phyloP scores from a whole-genome alignment of 2,113 vertebrate genomes.

The Hippocampus guttulatus region DNA sequence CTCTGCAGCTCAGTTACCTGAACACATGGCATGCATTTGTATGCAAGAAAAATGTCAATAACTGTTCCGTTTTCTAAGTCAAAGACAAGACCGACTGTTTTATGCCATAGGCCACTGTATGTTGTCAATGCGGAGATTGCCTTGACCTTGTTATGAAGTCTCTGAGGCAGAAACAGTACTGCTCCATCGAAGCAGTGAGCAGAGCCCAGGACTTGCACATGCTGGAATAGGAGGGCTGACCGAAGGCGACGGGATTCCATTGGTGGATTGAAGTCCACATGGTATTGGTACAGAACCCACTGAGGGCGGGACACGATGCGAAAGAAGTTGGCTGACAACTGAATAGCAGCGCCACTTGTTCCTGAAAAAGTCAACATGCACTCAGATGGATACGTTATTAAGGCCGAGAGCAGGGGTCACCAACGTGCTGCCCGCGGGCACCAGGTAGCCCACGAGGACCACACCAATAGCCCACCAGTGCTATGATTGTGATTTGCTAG shows the following conservation, averaged over 20 bases:
- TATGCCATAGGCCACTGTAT: not conserved
- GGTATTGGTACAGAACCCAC: slow-evolving; percentile 92
- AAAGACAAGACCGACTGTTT: not conserved
- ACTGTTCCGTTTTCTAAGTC: not conserved
- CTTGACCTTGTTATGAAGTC: slow-evolving; percentile 66
- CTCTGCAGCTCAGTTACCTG: slow-evolving; percentile 84
- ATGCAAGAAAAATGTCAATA: not conserved
- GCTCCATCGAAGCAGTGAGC: slow-evolving; percentile 86
- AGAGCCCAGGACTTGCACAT: slow-evolving; percentile 78
- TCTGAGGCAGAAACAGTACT: slow-evolving; percentile 80
- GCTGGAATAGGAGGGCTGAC: slow-evolving; percentile 82
- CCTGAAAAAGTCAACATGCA: slow-evolving; percentile 65
- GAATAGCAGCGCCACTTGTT: slow-evolving; percentile 71
- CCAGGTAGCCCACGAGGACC: too few relatives aligned
- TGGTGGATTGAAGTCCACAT: slow-evolving; percentile 81
- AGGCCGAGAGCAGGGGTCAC: not conserved
- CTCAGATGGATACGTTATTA: not conserved
- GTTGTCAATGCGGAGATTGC: not conserved
- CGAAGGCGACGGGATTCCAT: slow-evolving; percentile 87
- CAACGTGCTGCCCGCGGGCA: too few relatives aligned
- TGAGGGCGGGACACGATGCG: slow-evolving; percentile 82
- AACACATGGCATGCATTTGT: slow-evolving; percentile 13
- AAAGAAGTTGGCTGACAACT: slow-evolving; percentile 81
- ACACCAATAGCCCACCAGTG: too few relatives aligned
- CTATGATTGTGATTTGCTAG: too few relatives aligned